Conservation (phyloP, 2,888 invertebrate genomes). For the Monoplex corrugatus region DNA sequence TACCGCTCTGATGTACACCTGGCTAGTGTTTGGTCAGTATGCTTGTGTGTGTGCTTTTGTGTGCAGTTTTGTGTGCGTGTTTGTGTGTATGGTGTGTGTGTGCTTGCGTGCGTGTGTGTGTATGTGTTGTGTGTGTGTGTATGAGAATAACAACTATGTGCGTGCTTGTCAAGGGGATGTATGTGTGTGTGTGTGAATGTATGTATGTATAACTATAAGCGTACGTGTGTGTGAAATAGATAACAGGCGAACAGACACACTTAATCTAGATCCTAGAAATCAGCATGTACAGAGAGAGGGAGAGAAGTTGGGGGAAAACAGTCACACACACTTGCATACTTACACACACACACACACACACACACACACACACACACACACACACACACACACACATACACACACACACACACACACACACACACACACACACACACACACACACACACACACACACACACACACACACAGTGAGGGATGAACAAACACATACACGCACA, state of each 20-base stretch:
- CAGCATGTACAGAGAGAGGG: neutral
- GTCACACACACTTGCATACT: neutral
- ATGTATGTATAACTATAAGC: too few species aligned
- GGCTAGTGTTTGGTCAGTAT: neutral
- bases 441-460: neutral
- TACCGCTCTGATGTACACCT: neutral
- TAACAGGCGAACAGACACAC: neutral
- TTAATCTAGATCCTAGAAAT: neutral
- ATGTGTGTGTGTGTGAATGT: too few species aligned
- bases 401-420: neutral
- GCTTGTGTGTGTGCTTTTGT: neutral
- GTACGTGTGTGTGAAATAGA: neutral
- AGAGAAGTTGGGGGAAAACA: neutral
- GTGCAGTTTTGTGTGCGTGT: neutral
- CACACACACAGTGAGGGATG: neutral
- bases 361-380: constrained; percentile 14
- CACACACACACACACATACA: neutral
- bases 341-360: neutral
- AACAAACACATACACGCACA: neutral
- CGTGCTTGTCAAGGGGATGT: too few species aligned
- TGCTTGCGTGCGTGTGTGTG: neutral
- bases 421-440: constrained; percentile 14
- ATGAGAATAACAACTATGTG: too few species aligned
- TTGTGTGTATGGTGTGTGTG: neutral
- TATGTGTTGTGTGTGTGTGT: neutral